phyloP scores from a whole-genome alignment of 2,797 vertebrate genomes.

The Enteromius radiatus region DNA sequence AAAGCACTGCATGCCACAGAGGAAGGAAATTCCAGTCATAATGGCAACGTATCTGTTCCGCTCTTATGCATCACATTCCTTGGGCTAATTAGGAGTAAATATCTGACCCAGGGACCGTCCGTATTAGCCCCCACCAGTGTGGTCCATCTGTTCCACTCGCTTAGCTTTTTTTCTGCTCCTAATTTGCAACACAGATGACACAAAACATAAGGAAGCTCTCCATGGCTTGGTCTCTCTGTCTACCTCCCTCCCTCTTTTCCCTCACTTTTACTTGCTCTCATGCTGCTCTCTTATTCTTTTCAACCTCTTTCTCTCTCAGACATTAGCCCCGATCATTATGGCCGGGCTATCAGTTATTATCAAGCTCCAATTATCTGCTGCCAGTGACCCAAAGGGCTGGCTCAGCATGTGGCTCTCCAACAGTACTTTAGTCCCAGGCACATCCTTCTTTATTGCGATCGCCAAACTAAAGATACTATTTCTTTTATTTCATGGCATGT shows the following conservation, averaged over 20 bases:
- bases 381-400: constrained; percentile 68
- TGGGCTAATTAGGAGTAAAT: constrained; percentile 84
- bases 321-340: constrained; percentile 71
- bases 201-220: constrained; percentile 75
- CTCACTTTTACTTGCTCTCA: constrained; percentile 9
- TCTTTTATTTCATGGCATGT: too few species aligned
- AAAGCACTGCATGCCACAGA: constrained; percentile 78
- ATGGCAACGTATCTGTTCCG: constrained; percentile 84
- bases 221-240: constrained; percentile 62
- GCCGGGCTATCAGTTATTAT: constrained; percentile 73
- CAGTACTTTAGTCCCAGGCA: constrained; percentile 62
- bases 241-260: constrained; percentile 9
- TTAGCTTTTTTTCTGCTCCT: constrained; percentile 63
- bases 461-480: constrained; percentile 68
- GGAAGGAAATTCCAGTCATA: constrained; percentile 80
- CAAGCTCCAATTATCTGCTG: constrained; percentile 73
- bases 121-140: constrained; percentile 80
- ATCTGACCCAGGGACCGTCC: constrained; percentile 82
- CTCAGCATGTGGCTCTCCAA: constrained; percentile 65
- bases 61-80: constrained; percentile 83
- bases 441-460: constrained; percentile 64
- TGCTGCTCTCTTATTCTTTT: constrained; percentile 42
- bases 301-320: constrained; percentile 44
- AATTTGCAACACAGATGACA: constrained; percentile 76
- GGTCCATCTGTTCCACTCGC: constrained; percentile 79